Evolutionary conservation across 35 echinoderm and acorn worm species (phyloP).

Genomic region (Lytechinus pictus): DNA sequence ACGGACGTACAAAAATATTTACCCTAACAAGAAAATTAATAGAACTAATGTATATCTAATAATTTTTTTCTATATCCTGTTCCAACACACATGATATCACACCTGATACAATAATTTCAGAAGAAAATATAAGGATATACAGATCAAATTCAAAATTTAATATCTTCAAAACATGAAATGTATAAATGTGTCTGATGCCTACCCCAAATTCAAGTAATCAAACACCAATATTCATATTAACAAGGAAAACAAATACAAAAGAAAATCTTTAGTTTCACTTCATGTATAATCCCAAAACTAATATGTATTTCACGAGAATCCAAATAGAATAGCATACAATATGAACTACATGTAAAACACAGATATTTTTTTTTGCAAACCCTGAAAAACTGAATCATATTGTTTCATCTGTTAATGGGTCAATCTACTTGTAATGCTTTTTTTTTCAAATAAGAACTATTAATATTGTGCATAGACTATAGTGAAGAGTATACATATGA

Average conservation of each 20-base stretch:
- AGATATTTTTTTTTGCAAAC: not conserved
- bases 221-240: not conserved
- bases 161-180: slow-evolving; percentile 3
- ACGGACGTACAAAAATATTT: no score
- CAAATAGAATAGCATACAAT: not conserved
- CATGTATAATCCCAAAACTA: not conserved
- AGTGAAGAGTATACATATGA: no score
- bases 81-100: not conserved
- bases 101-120: not conserved
- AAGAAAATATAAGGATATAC: not conserved
- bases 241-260: not conserved
- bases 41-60: no score
- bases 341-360: not conserved
- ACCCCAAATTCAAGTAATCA: not conserved
- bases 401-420: not conserved
- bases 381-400: not conserved
- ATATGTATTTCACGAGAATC: not conserved
- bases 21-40: no score
- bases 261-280: not conserved
- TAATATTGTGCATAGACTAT: no score
- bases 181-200: not conserved
- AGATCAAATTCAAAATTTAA: not conserved
- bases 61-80: no score
- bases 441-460: no score
- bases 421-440: no score